Percentiles rank a stretch among this genome's conserved stretches.
phyloP scores from a whole-genome alignment of 2,113 vertebrate genomes.

The Oreocharis arfaki region DNA sequence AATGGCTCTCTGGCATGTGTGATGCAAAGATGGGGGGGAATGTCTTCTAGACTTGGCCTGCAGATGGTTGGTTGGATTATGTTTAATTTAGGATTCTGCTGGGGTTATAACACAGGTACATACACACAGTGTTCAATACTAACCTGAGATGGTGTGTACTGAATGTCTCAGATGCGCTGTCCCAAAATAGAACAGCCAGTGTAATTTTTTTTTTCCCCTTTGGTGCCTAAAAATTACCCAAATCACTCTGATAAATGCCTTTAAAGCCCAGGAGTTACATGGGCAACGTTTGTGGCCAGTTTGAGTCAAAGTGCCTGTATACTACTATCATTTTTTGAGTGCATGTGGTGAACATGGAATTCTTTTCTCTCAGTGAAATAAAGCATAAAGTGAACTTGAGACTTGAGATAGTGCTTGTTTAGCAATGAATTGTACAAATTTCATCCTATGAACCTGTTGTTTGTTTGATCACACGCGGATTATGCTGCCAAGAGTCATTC shows the following conservation, averaged over 20 bases:
- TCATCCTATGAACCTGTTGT: background rate
- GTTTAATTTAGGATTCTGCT: background rate
- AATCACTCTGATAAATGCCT: background rate
- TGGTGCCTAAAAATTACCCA: background rate
- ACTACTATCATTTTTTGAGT: background rate
- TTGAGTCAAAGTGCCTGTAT: background rate
- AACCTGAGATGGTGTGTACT: background rate
- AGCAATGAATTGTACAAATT: background rate
- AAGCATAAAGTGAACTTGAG: background rate
- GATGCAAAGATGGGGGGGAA: background rate
- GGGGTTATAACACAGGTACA: background rate
- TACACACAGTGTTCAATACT: fast-evolving
- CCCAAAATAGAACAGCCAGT: background rate
- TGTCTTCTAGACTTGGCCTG: background rate
- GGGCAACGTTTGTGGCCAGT: background rate
- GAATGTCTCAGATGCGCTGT: background rate
- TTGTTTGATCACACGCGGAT: background rate
- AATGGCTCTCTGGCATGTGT: background rate
- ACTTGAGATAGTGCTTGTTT: background rate
- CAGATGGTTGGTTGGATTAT: background rate
- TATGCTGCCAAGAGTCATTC: background rate
- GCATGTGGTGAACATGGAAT: background rate
- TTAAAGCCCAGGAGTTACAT: background rate
- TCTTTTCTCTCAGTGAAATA: background rate
- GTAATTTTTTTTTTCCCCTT: fast-evolving